Conservation (phyloP, 1,140 invertebrate species). For the Melipona quadrifasciata region DNA sequence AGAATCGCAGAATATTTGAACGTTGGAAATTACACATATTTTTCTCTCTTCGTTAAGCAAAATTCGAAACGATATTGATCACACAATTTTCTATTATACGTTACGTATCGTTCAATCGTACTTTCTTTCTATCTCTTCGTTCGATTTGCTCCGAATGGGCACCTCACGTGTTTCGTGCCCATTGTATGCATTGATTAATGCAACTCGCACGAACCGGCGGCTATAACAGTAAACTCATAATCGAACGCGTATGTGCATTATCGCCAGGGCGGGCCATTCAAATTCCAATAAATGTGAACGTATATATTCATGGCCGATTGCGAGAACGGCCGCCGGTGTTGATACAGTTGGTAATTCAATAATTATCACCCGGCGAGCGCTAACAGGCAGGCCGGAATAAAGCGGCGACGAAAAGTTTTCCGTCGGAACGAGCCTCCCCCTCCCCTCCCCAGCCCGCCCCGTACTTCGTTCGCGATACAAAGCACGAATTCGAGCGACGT, state of each 20-base stretch:
- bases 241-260: constrained; percentile 31
- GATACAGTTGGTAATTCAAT: constrained; percentile 40
- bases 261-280: constrained; percentile 12
- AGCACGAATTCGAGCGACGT: neutral
- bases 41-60: too few species aligned
- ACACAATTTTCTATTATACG: too few species aligned
- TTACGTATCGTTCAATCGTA: too few species aligned
- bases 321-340: constrained; percentile 2
- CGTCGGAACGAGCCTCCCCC: neutral
- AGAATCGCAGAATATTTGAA: neutral
- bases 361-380: neutral
- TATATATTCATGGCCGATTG: too few species aligned
- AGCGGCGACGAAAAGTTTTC: neutral
- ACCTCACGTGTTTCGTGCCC: neutral
- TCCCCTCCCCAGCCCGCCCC: neutral
- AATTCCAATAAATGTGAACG: constrained; percentile 24
- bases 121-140: neutral
- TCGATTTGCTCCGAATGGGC: neutral
- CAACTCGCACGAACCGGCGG: neutral
- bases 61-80: too few species aligned
- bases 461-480: neutral
- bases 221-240: constrained; percentile 26
- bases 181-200: constrained; percentile 29
- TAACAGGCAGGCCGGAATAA: neutral
- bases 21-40: too few species aligned